Base-by-base conservation (phyloP, 23 tunicate species). In the Styela plicata region DNA sequence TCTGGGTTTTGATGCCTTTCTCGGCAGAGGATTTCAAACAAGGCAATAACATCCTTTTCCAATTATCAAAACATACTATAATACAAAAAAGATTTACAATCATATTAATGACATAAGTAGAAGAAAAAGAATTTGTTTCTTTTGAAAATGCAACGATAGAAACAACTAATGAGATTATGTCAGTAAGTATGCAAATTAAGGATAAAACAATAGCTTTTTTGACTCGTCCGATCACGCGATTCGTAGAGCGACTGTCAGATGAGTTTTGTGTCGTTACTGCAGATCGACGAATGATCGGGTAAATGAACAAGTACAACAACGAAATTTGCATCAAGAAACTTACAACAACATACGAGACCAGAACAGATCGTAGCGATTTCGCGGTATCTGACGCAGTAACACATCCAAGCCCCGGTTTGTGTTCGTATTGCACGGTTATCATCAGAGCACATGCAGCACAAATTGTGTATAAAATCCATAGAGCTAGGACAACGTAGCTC, bases 1-100 rank as follows among this genome's bases (percentile, higher is more conserved):
- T 13, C 13, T 5, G 13, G 13, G 57, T 13, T 44, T 44, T 44
- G 57, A 13, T 13, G 10, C 57, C 13, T 44, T 44, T 13, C 57
- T 44, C 57, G 7, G 10, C 13, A 13, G 57, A 5, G 7, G 57
- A 5, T 44, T 44, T 44, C 57, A 7, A 44, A 13, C 92, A 88
- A 0, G 92, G 92, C 70, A 36, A 69, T 2, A 88, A 31, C 82
- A 88, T 69, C 66, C 32, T 37, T 24, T 73, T 78, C 92, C 92
- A 88, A 69, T 88, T 70, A 66, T 88, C 92, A 78, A 80, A 88
- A 52, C 87, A 88, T 17, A 65, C 84, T 13, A 88, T 69, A 22
- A 77, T 83, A 27, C 69, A 82, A 33, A 83, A 21, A 21, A 84
- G 84, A 53, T 88, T 88, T 3, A 88, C 62, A 19, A 63, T 19